These are phyloP conservation scores for Thryonomys swinderianus DNA, from an alignment of 2,113 vertebrate species.

Conservation along the genomic window DNA sequence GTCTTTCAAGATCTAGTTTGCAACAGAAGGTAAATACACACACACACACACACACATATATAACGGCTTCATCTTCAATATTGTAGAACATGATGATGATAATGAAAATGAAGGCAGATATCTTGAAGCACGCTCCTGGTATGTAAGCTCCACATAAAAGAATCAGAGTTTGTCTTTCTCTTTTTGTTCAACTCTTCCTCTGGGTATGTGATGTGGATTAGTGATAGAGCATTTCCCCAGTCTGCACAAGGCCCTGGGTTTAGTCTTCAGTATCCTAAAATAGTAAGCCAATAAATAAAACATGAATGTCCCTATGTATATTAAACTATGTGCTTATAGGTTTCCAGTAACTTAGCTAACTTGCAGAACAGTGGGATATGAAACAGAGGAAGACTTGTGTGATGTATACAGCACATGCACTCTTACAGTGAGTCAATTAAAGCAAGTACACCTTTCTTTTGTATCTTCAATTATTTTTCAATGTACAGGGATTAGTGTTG, in stretches of 20 bases:
- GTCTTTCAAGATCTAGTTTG: neutral
- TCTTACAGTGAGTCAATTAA: neutral
- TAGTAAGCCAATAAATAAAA: neutral
- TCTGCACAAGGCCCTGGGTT: neutral
- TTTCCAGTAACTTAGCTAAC: neutral
- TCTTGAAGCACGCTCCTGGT: neutral
- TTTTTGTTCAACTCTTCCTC: neutral
- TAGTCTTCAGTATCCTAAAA: neutral
- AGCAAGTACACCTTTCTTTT: constrained; percentile 1
- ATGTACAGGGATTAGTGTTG: constrained; percentile 36
- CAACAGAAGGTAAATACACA: neutral
- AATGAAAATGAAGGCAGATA: neutral
- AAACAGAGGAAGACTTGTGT: neutral
- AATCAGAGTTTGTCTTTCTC: neutral
- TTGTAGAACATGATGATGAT: neutral
- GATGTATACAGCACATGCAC: neutral
- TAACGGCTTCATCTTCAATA: neutral
- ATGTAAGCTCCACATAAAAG: neutral
- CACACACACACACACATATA: no score
- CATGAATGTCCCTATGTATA: neutral
- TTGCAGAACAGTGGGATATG: neutral
- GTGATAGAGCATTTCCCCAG: neutral
- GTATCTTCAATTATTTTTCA: constrained; percentile 58
- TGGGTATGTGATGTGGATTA: neutral
- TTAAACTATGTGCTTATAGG: accelerated